Evolutionary conservation across 2,888 invertebrate species (phyloP), one percentile per base, ranked within the genome.

Genomic region (Calameuta idolon): DNA sequence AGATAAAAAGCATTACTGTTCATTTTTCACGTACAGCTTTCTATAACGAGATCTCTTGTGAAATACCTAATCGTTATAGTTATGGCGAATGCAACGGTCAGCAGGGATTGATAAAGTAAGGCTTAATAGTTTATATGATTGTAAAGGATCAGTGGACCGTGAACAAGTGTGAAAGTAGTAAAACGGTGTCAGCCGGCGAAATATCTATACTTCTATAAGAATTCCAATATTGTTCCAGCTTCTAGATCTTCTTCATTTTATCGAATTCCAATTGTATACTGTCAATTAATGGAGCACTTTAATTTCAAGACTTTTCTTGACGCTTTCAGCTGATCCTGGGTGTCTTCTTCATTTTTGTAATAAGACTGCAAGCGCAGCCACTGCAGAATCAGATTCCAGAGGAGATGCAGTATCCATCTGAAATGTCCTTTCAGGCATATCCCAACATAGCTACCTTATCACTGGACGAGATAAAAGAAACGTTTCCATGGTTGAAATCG

Each of bases 161-260:
- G 75, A 81, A 79, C 15, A 80, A 78, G 80, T 79, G 80, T 82
- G 78, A 83, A 83, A 83, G 83, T 73, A 74, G 55, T 77, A 40
- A 73, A 74, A 77, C 69, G 33, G 69, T n/a, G 35, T 81, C 69
- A n/a, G 34, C 30, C 23, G 31, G 75, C n/a, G 69, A 77, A 77
- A 34, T 80, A 15, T 2, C 55, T 23, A 9, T 55, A 55, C 2
- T 55, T 55, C 23, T 23, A 23, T 55, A 9, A 2, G 23, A 23
- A 55, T 23, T 55, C 23, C 9, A 55, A 9, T 2, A 15, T 55
- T 23, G 23, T 9, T 55, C 55, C 2, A 55, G 55, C 55, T 23
- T 55, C 9, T 23, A 55, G 3, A 71, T 31, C 71, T 9, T 69
- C 33, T 69, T 71, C 12, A 9, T 23, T 31, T 34, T 34, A 33